A percentile compares a stretch with the other conserved stretches of the same genome.
Conservation (phyloP, 2,113 vertebrate genomes). For the Syngnathus floridae region DNA sequence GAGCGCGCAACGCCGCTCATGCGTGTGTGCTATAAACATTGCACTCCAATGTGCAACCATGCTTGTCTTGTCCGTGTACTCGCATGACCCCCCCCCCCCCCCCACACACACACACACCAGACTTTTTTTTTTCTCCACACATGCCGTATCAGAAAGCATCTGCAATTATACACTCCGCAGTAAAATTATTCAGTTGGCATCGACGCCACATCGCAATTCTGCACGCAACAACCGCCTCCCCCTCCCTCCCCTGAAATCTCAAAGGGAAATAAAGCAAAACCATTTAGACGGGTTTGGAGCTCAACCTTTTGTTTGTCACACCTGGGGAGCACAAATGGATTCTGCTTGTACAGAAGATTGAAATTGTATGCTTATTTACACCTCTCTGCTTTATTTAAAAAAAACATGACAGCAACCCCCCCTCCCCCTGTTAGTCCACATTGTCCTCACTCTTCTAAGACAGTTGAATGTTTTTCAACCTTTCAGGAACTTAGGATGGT, state of each 20-base stretch:
- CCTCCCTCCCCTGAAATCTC: constrained; percentile 20
- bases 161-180: constrained; percentile 63
- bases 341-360: constrained; percentile 61
- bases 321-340: constrained; percentile 66
- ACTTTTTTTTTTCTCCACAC: constrained; percentile 12
- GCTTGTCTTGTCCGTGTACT: constrained; percentile 29
- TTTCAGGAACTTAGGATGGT: background rate
- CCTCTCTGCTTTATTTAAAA: constrained; percentile 13
- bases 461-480: too few species aligned
- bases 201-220: constrained; percentile 46
- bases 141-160: constrained; percentile 33
- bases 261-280: constrained; percentile 59
- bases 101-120: constrained; percentile 25
- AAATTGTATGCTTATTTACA: constrained; percentile 66
- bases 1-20: constrained; percentile 18
- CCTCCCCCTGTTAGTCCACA: constrained; percentile 23
- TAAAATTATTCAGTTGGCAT: constrained; percentile 61
- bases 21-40: constrained; percentile 32
- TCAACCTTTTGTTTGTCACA: constrained; percentile 66
- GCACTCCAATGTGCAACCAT: constrained; percentile 35
- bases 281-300: constrained; percentile 60
- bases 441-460: background rate
- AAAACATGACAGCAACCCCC: background rate
- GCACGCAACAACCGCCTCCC: constrained; percentile 32
- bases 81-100: constrained; percentile 15